Evolutionary conservation across 2,797 vertebrate species (phyloP).

Genomic region (Artibeus jamaicensis): DNA sequence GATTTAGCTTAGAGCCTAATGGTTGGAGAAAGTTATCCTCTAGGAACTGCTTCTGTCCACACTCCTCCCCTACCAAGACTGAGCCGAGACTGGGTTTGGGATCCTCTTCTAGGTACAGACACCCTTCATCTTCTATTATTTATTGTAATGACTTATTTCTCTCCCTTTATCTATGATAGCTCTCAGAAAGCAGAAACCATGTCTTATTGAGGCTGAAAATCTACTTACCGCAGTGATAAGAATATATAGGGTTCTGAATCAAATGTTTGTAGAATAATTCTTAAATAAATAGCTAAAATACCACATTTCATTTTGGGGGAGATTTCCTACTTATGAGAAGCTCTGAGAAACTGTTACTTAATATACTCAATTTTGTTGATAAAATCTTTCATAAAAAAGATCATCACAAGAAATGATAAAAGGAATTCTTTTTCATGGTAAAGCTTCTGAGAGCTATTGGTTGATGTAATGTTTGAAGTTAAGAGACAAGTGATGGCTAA

Average conservation of each 20-base stretch:
- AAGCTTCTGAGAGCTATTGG: neutral
- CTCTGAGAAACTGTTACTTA: neutral
- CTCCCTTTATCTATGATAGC: neutral
- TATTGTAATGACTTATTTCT: neutral
- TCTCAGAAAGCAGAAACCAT: neutral
- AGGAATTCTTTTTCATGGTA: neutral
- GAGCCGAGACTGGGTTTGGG: neutral
- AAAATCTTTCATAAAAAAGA: conserved; percentile 10
- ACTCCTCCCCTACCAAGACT: neutral
- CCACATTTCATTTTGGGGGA: neutral
- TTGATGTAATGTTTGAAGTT: neutral
- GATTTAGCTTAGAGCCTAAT: neutral
- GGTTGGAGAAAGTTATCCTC: neutral
- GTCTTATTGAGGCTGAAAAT: neutral
- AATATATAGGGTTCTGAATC: neutral
- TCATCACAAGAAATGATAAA: neutral
- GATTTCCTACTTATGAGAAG: neutral
- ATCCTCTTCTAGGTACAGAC: neutral
- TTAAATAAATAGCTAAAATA: neutral
- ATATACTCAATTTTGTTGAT: neutral
- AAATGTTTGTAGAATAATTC: neutral
- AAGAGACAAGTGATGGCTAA: neutral
- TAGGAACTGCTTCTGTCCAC: neutral
- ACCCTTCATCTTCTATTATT: neutral
- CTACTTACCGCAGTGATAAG: neutral